Evolutionary conservation across 2,888 invertebrate genomes (phyloP).

Genomic region (Leptopilina myrica): DNA sequence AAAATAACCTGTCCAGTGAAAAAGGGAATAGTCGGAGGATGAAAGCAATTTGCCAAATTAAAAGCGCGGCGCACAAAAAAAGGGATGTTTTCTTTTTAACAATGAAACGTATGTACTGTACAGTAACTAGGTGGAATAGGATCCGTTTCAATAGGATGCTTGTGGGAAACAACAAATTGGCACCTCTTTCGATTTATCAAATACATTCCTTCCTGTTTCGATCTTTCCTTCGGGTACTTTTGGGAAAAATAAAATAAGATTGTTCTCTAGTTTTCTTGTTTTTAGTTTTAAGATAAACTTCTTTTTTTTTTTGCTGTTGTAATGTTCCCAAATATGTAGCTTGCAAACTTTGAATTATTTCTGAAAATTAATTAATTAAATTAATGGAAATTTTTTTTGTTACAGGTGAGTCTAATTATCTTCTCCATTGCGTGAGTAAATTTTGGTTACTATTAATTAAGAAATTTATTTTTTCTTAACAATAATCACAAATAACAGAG

Average conservation of each 20-base stretch:
- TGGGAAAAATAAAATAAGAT: not conserved
- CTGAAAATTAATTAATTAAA: not conserved
- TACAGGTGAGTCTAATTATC: conserved; percentile 11
- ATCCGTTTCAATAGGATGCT: not conserved
- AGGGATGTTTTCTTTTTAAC: not conserved
- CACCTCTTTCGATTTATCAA: conserved; percentile 6
- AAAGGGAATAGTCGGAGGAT: not conserved
- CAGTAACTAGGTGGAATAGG: not conserved
- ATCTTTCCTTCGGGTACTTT: not conserved
- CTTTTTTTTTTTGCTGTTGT: not conserved
- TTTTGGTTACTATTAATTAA: too few relatives aligned
- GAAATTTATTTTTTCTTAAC: too few relatives aligned
- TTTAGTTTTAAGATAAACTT: too few relatives aligned
- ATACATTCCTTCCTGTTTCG: not conserved
- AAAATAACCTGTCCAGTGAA: conserved; percentile 8
- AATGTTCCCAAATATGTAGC: not conserved
- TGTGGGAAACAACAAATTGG: conserved; percentile 12
- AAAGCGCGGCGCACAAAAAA: conserved; percentile 10
- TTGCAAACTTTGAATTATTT: not conserved
- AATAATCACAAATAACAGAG: too few relatives aligned
- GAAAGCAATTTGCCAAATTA: conserved; percentile 33
- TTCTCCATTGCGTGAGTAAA: not conserved
- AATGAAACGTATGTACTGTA: not conserved
- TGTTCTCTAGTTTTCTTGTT: not conserved
- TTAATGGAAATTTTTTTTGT: not conserved